Evolutionary conservation across 2,888 invertebrate genomes (phyloP).

Genomic region (Drosophila emarginata): DNA sequence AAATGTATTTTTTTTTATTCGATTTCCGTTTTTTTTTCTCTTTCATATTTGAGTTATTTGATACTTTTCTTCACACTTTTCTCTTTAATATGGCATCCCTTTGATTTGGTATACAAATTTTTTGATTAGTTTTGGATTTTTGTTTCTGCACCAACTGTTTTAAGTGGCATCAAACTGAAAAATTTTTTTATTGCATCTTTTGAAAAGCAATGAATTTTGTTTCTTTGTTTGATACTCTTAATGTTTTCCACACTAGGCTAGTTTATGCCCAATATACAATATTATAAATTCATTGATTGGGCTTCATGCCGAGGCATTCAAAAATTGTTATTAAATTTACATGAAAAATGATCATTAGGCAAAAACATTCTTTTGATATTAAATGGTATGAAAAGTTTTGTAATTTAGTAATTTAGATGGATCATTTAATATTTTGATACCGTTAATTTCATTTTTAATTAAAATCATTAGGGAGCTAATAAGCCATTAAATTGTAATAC

Average conservation of each 20-base stretch:
- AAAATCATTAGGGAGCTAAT: too few relatives aligned
- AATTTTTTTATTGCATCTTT: constrained; percentile 48
- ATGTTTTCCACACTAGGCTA: constrained; percentile 71
- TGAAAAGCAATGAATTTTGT: constrained; percentile 35
- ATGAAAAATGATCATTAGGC: neutral
- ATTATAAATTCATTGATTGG: constrained; percentile 72
- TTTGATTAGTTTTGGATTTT: constrained; percentile 34
- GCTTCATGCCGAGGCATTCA: constrained; percentile 39
- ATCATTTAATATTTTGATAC: neutral
- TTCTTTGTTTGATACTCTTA: constrained; percentile 39
- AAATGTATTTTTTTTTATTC: constrained; percentile 17
- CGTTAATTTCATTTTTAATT: neutral
- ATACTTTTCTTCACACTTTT: constrained; percentile 72
- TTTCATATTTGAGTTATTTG: constrained; percentile 72
- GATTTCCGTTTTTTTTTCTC: constrained; percentile 55
- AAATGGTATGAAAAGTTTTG: neutral
- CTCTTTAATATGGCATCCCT: constrained; percentile 37
- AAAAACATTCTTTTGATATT: neutral
- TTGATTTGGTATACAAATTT: constrained; percentile 43
- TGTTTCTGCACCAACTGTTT: constrained; percentile 59
- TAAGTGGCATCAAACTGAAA: constrained; percentile 49
- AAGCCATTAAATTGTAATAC: too few relatives aligned
- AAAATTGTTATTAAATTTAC: constrained; percentile 47
- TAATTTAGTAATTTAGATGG: neutral
- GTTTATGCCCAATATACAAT: constrained; percentile 64